Evolutionary conservation across 2,888 invertebrate genomes (phyloP).

Genomic region (Amiota communis): DNA sequence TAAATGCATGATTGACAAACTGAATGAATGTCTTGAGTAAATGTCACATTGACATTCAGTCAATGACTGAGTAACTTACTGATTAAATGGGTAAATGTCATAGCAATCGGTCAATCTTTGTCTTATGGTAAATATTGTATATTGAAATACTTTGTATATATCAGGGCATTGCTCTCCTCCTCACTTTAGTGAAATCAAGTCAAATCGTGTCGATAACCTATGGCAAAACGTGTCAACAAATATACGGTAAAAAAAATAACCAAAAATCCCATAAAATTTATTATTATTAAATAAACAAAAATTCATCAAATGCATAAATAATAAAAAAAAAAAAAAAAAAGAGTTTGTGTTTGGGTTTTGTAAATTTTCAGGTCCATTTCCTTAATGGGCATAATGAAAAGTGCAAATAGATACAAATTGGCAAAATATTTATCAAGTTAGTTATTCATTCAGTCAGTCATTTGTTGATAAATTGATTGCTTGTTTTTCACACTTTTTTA

Average conservation of each 20-base stretch:
- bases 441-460: not conserved
- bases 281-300: conserved; percentile 18
- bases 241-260: not conserved
- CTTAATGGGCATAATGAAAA: conserved; percentile 22
- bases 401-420: conserved; percentile 19
- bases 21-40: not conserved
- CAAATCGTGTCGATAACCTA: too few species aligned
- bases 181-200: not conserved
- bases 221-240: too few species aligned
- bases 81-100: too few species aligned
- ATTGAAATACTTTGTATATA: conserved; percentile 2
- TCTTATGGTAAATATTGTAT: too few species aligned
- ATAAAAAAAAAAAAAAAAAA: not conserved
- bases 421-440: conserved; percentile 16
- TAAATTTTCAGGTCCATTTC: conserved; percentile 18
- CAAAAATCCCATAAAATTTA: conserved; percentile 26
- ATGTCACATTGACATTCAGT: not conserved
- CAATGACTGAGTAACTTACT: not conserved
- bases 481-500: conserved; percentile 4
- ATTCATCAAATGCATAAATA: not conserved
- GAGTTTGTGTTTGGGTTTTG: not conserved
- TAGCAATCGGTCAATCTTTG: too few species aligned
- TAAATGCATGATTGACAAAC: not conserved
- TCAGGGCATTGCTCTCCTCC: conserved; percentile 11
- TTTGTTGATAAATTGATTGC: conserved; percentile 21